Percentiles rank a stretch among this genome's conserved stretches.
Conservation (phyloP, 1,140 invertebrate genomes). For the Heliothis virescens region DNA sequence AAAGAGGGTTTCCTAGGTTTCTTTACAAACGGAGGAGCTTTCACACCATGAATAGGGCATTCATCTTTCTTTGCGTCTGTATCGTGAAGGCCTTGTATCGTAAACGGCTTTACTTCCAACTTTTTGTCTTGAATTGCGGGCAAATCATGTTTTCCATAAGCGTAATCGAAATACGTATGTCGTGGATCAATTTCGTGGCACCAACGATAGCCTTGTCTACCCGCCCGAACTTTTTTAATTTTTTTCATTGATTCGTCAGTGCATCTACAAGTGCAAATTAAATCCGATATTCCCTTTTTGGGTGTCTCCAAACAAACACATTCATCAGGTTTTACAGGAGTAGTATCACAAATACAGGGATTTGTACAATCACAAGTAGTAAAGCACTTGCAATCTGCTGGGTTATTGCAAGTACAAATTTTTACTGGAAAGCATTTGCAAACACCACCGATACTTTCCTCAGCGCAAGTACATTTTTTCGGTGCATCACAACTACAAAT, state of each 20-base stretch:
- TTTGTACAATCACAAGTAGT: constrained; percentile 66
- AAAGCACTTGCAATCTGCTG: constrained; percentile 74
- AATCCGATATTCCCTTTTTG: constrained; percentile 40
- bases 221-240: constrained; percentile 70
- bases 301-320: constrained; percentile 70
- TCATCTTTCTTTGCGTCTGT: constrained; percentile 55
- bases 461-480: constrained; percentile 67
- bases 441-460: constrained; percentile 46
- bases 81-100: constrained; percentile 74
- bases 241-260: constrained; percentile 59
- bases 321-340: constrained; percentile 55
- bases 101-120: constrained; percentile 63
- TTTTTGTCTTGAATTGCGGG: constrained; percentile 61
- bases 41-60: constrained; percentile 59
- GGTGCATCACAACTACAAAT: constrained; percentile 63
- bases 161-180: constrained; percentile 79
- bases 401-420: constrained; percentile 73
- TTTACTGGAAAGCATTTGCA: constrained; percentile 70
- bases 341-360: constrained; percentile 73
- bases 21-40: constrained; percentile 67
- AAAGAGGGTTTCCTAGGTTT: constrained; percentile 70
- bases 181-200: constrained; percentile 76
- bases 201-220: constrained; percentile 79
- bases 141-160: constrained; percentile 74
- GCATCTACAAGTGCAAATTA: constrained; percentile 66